phyloP scores from a whole-genome alignment of 1,140 invertebrate genomes.

The Pygmarrhopalites habei region DNA sequence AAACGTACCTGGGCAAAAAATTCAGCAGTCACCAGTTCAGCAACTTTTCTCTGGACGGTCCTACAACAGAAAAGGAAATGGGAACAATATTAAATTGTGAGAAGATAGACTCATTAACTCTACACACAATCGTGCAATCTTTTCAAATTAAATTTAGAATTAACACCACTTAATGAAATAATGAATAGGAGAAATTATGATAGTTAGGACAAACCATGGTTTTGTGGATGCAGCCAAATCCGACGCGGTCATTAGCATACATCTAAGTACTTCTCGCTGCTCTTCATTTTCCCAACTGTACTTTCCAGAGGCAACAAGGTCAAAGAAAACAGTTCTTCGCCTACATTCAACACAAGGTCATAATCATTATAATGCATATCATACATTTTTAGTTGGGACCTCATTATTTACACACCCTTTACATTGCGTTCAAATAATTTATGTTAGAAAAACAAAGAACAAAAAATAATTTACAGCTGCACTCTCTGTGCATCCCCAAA shows the following conservation, averaged over 20 bases:
- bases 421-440: too few species aligned
- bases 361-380: not conserved
- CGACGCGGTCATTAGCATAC: conserved; percentile 51
- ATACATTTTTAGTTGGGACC: not conserved
- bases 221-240: conserved; percentile 45
- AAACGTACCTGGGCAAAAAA: conserved; percentile 42
- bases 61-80: too few species aligned
- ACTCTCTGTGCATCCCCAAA: too few species aligned
- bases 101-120: too few species aligned
- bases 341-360: conserved; percentile 36
- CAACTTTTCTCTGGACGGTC: conserved; percentile 41
- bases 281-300: conserved; percentile 41
- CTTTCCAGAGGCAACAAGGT: conserved; percentile 40
- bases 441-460: too few species aligned
- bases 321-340: conserved; percentile 44
- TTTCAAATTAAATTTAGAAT: too few species aligned
- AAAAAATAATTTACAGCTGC: too few species aligned
- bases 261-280: conserved; percentile 41
- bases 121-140: too few species aligned
- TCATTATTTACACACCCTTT: too few species aligned
- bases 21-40: conserved; percentile 45
- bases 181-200: too few species aligned
- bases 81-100: too few species aligned
- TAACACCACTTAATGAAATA: too few species aligned
- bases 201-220: conserved; percentile 39